Evolutionary conservation across 2,888 invertebrate genomes (phyloP).

Genomic region (Ypsolopha sequella): DNA sequence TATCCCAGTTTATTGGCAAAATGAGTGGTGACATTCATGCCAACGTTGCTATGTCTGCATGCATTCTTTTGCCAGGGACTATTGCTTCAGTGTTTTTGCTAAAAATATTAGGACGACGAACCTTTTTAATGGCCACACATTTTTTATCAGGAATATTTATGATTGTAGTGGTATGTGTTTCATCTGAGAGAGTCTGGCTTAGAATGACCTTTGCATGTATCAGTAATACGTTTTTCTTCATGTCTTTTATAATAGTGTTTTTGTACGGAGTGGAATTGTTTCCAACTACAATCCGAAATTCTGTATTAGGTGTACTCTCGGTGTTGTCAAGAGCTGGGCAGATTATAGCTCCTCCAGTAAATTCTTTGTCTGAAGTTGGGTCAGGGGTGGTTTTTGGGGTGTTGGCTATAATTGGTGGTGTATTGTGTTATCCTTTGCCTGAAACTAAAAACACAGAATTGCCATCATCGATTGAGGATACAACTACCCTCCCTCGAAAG

Average conservation of each 20-base stretch:
- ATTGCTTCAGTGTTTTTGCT: constrained; percentile 67
- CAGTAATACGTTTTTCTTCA: constrained; percentile 82
- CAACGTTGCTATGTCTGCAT: constrained; percentile 82
- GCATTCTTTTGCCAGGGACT: constrained; percentile 74
- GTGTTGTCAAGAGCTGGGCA: constrained; percentile 86
- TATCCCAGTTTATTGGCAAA: constrained; percentile 82
- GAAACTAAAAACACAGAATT: constrained; percentile 52
- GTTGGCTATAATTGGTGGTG: constrained; percentile 73
- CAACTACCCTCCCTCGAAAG: constrained; percentile 5
- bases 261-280: constrained; percentile 88
- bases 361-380: constrained; percentile 52
- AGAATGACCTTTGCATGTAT: constrained; percentile 73
- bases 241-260: constrained; percentile 85
- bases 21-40: constrained; percentile 81
- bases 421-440: constrained; percentile 75
- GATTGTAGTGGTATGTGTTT: constrained; percentile 29
- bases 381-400: constrained; percentile 72
- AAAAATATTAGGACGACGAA: constrained; percentile 71
- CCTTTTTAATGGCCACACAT: constrained; percentile 71
- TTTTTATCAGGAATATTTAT: constrained; percentile 40
- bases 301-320: constrained; percentile 84
- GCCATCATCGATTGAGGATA: constrained; percentile 39
- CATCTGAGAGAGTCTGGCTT: constrained; percentile 36
- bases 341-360: constrained; percentile 82
- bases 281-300: constrained; percentile 87